Conservation (phyloP, 2,797 vertebrate species). For the Pristis pectinata region DNA sequence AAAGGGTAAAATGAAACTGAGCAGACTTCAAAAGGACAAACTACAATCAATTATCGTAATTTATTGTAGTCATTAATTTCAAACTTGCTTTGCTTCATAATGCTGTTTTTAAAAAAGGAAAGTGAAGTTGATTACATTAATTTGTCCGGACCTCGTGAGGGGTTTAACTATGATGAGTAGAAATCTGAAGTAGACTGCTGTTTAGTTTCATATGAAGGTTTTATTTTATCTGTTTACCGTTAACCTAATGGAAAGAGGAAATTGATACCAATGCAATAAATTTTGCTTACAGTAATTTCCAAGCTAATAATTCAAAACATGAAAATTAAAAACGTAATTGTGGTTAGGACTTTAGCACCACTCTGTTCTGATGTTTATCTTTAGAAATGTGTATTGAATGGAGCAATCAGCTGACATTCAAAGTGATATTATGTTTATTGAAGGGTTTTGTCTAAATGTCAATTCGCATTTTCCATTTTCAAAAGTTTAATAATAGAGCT, state of each 20-base stretch:
- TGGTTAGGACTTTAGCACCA: background rate
- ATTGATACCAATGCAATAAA: background rate
- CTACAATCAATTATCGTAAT: conserved; percentile 80
- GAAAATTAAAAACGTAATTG: background rate
- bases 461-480: conserved; percentile 16
- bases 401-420: background rate
- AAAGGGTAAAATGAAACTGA: conserved; percentile 96
- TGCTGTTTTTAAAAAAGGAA: background rate
- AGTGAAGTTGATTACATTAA: conserved; percentile 30
- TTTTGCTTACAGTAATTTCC: background rate
- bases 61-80: conserved; percentile 77
- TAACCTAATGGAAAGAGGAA: background rate
- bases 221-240: background rate
- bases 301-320: background rate
- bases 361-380: background rate
- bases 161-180: background rate
- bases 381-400: background rate
- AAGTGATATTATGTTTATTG: conserved; percentile 1
- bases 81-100: conserved; percentile 58
- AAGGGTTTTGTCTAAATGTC: background rate
- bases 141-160: background rate
- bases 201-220: background rate
- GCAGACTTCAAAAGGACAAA: conserved; percentile 86
- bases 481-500: background rate
- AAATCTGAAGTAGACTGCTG: background rate